Evolutionary conservation across 2,888 invertebrate genomes (phyloP).

Genomic region (Oegoconia quadripuncta): DNA sequence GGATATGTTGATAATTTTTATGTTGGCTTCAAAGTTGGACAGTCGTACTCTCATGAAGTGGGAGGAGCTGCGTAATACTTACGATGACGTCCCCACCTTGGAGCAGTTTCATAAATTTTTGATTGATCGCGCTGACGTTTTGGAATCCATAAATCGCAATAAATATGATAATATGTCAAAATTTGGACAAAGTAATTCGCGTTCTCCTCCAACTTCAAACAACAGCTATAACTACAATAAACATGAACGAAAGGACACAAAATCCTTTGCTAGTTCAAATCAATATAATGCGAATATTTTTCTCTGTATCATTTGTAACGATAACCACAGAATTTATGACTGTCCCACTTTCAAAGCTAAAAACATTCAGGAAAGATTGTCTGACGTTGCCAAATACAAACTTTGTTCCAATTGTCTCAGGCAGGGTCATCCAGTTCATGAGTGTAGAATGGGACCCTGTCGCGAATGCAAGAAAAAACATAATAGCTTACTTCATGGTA

Average conservation of each 20-base stretch:
- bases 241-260: too few species aligned
- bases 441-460: constrained; percentile 27
- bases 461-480: constrained; percentile 21
- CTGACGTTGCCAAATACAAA: constrained; percentile 17
- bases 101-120: constrained; percentile 24
- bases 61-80: constrained; percentile 21
- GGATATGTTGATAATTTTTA: constrained; percentile 16
- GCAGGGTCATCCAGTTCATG: constrained; percentile 17
- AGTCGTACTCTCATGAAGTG: constrained; percentile 13
- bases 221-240: background rate
- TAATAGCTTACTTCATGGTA: constrained; percentile 25
- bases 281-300: background rate
- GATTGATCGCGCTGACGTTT: constrained; percentile 23
- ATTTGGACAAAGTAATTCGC: too few species aligned
- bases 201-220: background rate
- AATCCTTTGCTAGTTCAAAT: constrained; percentile 12
- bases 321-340: constrained; percentile 24
- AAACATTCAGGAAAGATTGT: constrained; percentile 10
- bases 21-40: constrained; percentile 20
- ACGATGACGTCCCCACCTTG: constrained; percentile 18
- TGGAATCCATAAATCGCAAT: constrained; percentile 22
- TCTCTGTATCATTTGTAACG: constrained; percentile 22
- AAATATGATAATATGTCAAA: constrained; percentile 6
- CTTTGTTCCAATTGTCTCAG: constrained; percentile 23
- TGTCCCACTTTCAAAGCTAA: constrained; percentile 24